Evolutionary conservation across 2,888 invertebrate genomes (phyloP), one percentile per base, ranked within the genome.

Genomic region (Mythimna pallens): DNA sequence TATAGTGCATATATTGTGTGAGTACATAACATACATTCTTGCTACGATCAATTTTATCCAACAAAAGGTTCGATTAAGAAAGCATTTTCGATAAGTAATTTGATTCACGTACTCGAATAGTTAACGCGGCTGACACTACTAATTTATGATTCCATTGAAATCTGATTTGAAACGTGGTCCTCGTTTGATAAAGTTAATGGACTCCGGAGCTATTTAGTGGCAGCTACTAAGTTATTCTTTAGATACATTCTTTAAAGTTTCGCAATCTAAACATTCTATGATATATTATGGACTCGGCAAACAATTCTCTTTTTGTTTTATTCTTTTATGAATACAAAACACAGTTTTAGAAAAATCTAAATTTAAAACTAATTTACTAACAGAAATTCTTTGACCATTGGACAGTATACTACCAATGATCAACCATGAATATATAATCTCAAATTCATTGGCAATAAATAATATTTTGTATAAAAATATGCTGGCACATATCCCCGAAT

Each of bases 71-170:
- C 83, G 87, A 88, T 90, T 87, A 88, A 88, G 82, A 80, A 84
- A 82, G 83, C 76, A 87, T 88, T 90, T 87, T 87, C 84, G 81
- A 73, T 79, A 86, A 88, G 87, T 89, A 89, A 89, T 88, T 89
- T 88, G 88, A 89, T 85, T 85, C 86, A 88, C 85, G 86, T 86
- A 83, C 79, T 75, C 80, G 82, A 73, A 76, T 86, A 86, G 84
- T 87, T 87, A 84, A 85, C 86, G 76, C 78, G 79, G 79, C 85
- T 89, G 89, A 89, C 88, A 86, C 80, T 85, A 87, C 85, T 89
- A 88, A 90, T 91, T 90, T 91, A 91, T 87, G 86, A 86, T 88
- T 88, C 89, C 80, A 89, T 90, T 90, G 89, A 91, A 90, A 89
- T 89, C 81, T 81, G 86, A 89, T 83, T 87, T 86, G 86, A 89